A percentile compares a stretch with the other conserved stretches of the same genome.
phyloP scores from a whole-genome alignment of 2,797 vertebrate genomes.

The Brachymystax lenok region DNA sequence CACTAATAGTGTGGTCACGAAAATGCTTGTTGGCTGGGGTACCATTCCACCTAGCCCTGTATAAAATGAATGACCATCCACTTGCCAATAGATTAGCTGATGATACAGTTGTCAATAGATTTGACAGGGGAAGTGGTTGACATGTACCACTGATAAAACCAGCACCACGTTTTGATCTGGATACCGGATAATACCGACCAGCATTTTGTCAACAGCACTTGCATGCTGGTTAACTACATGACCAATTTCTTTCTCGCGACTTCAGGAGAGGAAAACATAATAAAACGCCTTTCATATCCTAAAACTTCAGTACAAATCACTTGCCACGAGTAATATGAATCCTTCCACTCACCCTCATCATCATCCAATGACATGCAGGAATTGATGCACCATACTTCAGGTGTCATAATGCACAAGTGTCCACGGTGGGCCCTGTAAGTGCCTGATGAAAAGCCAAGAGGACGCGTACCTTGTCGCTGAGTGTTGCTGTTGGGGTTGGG shows the following conservation, averaged over 20 bases:
- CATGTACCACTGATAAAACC: slow-evolving; percentile 30
- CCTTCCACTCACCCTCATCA: no score
- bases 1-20: no score
- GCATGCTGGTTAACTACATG: no score
- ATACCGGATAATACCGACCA: slow-evolving; percentile 10
- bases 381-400: not conserved
- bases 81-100: not conserved
- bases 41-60: not conserved
- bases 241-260: no score
- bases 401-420: not conserved
- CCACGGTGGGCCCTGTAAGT: not conserved
- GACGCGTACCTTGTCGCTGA: not conserved
- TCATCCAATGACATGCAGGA: not conserved
- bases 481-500: no score
- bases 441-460: not conserved
- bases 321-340: not conserved
- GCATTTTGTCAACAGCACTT: no score
- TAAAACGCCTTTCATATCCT: not conserved
- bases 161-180: slow-evolving; percentile 33
- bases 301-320: not conserved
- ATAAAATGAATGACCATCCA: not conserved
- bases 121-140: no score
- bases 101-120: no score
- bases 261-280: no score
- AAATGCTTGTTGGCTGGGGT: not conserved